Evolutionary conservation across 2,797 vertebrate genomes (phyloP), one percentile per base, ranked within the genome.

Genomic region (Manis javanica): DNA sequence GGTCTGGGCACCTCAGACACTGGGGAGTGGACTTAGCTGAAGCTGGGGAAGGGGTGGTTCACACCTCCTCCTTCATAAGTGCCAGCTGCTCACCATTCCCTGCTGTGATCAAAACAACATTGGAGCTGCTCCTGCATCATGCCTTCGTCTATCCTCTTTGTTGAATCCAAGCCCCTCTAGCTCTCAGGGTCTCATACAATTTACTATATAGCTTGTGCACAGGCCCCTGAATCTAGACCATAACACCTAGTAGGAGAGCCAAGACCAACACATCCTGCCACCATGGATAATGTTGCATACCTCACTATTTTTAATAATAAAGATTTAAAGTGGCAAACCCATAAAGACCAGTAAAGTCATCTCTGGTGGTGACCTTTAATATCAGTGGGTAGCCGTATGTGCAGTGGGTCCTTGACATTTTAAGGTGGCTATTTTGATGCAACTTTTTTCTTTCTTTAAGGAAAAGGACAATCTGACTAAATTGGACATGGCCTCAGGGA

Each of bases 11-110:
- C 26, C 5, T 23, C 12, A n/a, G 79, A 77, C 8, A 23, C 39
- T n/a, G 0, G 3, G 31, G 23, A 57, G 64, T 10, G 4, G 11
- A 55, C 2, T 34, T 10, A 16, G 13, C 23, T 16, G 55, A 81
- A 2, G 24, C 29, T 8, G 6, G 5, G 3, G 1, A 15, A 46
- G 7, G 31, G 2, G 21, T 7, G 13, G 23, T 6, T 26, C 42
- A 10, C 5, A 9, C 0, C 1, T 42, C 37, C 46, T 39, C 34
- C 53, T 74, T 55, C 69, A 59, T 13, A 7, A 11, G 1, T 46
- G 39, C 21, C 39, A 34, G 21, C 18, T 7, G 15, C 14, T 49
- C 13, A 11, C 13, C 8, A 0, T 31, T 34, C 37, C 51, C 46
- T 14, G 18, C 29, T 5, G 1, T 63, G 5, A 69, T 24, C 37